Conservation (phyloP, 2,888 invertebrate species). For the Scaptomyza tumidula region DNA sequence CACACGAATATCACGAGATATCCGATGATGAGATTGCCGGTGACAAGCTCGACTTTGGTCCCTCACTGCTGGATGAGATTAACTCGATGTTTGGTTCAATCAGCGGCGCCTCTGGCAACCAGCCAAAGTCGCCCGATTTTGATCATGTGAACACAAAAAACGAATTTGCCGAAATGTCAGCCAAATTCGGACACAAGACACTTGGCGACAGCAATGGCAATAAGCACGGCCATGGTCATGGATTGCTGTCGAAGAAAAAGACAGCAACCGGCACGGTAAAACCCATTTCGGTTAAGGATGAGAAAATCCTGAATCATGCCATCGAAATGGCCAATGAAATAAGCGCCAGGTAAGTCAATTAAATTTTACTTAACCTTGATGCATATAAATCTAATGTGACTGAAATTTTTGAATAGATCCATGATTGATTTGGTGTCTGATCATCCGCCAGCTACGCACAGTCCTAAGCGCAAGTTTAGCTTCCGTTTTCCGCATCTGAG, state of each 20-base stretch:
- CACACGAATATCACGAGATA: constrained; percentile 93
- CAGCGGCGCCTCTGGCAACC: constrained; percentile 81
- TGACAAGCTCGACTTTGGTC: constrained; percentile 90
- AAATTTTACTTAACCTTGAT: too few species aligned
- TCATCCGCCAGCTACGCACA: constrained; percentile 86
- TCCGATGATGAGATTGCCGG: constrained; percentile 89
- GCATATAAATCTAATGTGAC: not conserved
- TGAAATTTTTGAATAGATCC: constrained; percentile 82
- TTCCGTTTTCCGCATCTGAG: constrained; percentile 88
- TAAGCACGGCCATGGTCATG: constrained; percentile 62
- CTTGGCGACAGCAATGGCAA: constrained; percentile 80
- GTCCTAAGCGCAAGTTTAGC: constrained; percentile 91
- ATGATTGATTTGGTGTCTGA: constrained; percentile 87
- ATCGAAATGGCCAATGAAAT: constrained; percentile 97
- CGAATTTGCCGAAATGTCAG: constrained; percentile 88
- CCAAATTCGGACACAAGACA: constrained; percentile 77
- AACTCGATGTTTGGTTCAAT: constrained; percentile 92
- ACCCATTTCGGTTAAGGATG: constrained; percentile 96
- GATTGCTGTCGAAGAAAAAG: constrained; percentile 80
- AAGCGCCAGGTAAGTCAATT: constrained; percentile 87
- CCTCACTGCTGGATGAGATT: constrained; percentile 95
- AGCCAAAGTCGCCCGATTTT: constrained; percentile 84
- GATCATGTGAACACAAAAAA: constrained; percentile 89
- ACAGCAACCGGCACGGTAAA: constrained; percentile 86
- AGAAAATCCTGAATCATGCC: constrained; percentile 95